Evolutionary conservation across 2,888 invertebrate species (phyloP).

Genomic region (Drosophila nr. perissopoda): DNA sequence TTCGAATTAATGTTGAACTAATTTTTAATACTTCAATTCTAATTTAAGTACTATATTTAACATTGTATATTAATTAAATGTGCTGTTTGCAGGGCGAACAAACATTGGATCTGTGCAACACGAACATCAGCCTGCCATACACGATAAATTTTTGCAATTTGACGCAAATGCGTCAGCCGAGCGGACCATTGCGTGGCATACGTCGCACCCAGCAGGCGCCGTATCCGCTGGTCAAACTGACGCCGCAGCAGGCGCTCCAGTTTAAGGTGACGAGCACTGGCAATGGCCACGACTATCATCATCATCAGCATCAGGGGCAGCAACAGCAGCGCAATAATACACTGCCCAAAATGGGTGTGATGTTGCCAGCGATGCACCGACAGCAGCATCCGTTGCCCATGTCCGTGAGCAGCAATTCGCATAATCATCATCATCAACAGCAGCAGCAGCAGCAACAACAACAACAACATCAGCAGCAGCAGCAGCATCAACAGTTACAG

Average conservation of each 20-base stretch:
- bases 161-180: conserved; percentile 90
- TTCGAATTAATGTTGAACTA: background rate
- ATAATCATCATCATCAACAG: conserved; percentile 58
- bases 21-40: background rate
- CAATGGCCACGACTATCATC: conserved; percentile 71
- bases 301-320: conserved; percentile 61
- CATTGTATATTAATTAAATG: background rate
- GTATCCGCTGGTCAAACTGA: conserved; percentile 91
- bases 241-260: conserved; percentile 84
- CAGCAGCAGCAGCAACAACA: conserved; percentile 56
- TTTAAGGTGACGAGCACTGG: conserved; percentile 67
- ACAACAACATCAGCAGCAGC: conserved; percentile 48
- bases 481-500: conserved; percentile 44
- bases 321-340: conserved; percentile 72
- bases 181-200: conserved; percentile 90
- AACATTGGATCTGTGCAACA: conserved; percentile 89
- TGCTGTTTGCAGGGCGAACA: conserved; percentile 87
- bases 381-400: conserved; percentile 70
- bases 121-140: conserved; percentile 89
- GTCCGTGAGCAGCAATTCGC: conserved; percentile 33
- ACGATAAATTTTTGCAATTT: conserved; percentile 91
- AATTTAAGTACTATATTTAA: background rate
- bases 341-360: conserved; percentile 79
- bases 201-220: conserved; percentile 92
- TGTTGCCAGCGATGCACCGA: conserved; percentile 63